Base-by-base conservation (phyloP, 2,113 vertebrate species). In the Furnarius figulus region DNA sequence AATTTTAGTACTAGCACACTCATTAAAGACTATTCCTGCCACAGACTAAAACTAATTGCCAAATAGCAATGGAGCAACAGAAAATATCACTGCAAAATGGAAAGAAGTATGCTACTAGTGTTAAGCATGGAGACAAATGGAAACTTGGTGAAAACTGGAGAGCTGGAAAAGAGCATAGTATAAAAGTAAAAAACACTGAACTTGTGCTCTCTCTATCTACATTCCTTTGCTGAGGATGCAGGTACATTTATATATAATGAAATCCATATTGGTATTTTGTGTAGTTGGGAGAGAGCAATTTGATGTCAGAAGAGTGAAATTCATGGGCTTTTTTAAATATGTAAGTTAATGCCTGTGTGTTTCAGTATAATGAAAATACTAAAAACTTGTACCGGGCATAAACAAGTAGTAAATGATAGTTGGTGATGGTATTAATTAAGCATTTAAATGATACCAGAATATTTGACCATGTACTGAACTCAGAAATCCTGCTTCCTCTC, bases 151-250 rank as follows among this genome's bases (percentile, higher is more conserved):
- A 52, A 78, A 87, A 28, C 49, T 76, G 55, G 23, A 78, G 47
- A 49, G 22, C 5, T 81, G 28, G n/a, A 90, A 85, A 85, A 73
- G 17, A 70, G 11, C 2, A 37, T 14, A 55, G 4, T 14, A 47
- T 62, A 84, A 79, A 92, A 67, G 47, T 27, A 75, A 62, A 74
- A 70, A 55, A 42, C 7, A 21, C 13, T 33, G 14, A 55, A 33
- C 6, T 90, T 79, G 9, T 0, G 0, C 8, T 62, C 16, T 86
- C 87, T 10, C 1, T 88, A 6, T 47, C 8, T 73, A 1, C 14
- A 5, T 76, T 65, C 17, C 6, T 84, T 58, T 89, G 35, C 27
- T 85, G 40, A 44, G 44, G 65, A n/a, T 83, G 40, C 40, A 65
- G 40, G 25, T 75, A 4, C 0, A 0, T 72, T 95, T 90, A 92